Percentiles rank a stretch among this genome's conserved stretches.
These are phyloP conservation scores for Venusia cambrica DNA, from an alignment of 2,888 invertebrate species.

Conservation along the genomic window DNA sequence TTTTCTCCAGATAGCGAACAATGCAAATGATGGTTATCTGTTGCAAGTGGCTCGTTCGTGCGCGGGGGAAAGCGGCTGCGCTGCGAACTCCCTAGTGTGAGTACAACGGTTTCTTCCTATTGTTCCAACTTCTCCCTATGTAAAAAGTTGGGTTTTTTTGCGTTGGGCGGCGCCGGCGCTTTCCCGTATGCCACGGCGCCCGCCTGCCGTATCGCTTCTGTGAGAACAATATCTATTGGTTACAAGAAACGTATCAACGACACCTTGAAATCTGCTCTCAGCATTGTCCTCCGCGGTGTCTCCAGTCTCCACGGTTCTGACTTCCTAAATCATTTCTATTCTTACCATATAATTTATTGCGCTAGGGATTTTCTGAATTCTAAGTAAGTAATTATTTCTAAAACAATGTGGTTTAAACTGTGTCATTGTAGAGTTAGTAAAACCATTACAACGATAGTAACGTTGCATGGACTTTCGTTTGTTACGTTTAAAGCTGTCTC, in stretches of 20 bases:
- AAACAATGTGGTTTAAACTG: constrained; percentile 4
- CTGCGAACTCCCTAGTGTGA: constrained; percentile 58
- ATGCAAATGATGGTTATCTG: constrained; percentile 76
- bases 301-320: constrained; percentile 24
- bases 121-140: constrained; percentile 52
- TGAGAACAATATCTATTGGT: constrained; percentile 44
- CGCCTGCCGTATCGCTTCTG: constrained; percentile 23
- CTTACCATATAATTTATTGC: constrained; percentile 17
- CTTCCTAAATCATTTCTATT: constrained; percentile 27
- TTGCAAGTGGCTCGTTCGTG: constrained; percentile 58
- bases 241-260: constrained; percentile 40
- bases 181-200: constrained; percentile 50
- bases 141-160: constrained; percentile 54
- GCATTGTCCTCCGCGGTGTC: constrained; percentile 37
- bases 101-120: constrained; percentile 72
- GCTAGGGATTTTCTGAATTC: constrained; percentile 4
- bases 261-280: constrained; percentile 47
- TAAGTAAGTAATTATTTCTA: constrained; percentile 2
- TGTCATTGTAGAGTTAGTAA: constrained; percentile 16
- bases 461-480: constrained; percentile 41
- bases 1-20: constrained; percentile 71
- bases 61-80: constrained; percentile 66
- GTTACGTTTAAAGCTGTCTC: constrained; percentile 40
- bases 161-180: constrained; percentile 49
- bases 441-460: constrained; percentile 5